phyloP scores from a whole-genome alignment of 1,140 invertebrate genomes.

The Drosophila sturtevanti region DNA sequence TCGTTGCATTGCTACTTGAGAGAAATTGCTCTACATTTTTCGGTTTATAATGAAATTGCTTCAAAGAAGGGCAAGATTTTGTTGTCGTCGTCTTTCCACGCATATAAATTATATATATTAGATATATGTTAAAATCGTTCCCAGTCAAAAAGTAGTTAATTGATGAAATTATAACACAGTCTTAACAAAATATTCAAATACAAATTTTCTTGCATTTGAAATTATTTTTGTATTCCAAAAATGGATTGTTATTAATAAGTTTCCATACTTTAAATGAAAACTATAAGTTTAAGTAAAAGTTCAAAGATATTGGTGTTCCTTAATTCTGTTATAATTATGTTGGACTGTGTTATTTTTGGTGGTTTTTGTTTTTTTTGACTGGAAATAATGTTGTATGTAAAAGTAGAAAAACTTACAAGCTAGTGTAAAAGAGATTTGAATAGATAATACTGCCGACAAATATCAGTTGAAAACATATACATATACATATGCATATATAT shows the following conservation, averaged over 20 bases:
- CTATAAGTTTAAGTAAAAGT: background rate
- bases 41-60: slow-evolving; percentile 35
- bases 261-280: background rate
- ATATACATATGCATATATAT: slow-evolving; percentile 19
- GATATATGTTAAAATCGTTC: slow-evolving; percentile 15
- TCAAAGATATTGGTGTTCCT: background rate
- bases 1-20: slow-evolving; percentile 71
- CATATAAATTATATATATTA: slow-evolving; percentile 26
- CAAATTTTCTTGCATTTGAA: background rate
- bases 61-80: slow-evolving; percentile 28
- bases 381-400: slow-evolving; percentile 37
- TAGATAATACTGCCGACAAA: slow-evolving; percentile 65
- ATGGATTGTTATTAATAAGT: background rate
- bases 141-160: slow-evolving; percentile 1
- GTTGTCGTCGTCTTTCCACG: background rate
- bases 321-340: background rate
- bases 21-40: slow-evolving; percentile 67
- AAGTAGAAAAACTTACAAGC: slow-evolving; percentile 52
- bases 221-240: background rate
- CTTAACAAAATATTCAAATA: background rate
- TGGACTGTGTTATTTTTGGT: background rate
- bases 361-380: background rate
- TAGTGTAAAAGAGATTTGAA: slow-evolving; percentile 50
- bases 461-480: slow-evolving; percentile 2
- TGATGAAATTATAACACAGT: background rate